Base-by-base conservation (phyloP, 1,140 invertebrate genomes). In the Trissolcus basalis region DNA sequence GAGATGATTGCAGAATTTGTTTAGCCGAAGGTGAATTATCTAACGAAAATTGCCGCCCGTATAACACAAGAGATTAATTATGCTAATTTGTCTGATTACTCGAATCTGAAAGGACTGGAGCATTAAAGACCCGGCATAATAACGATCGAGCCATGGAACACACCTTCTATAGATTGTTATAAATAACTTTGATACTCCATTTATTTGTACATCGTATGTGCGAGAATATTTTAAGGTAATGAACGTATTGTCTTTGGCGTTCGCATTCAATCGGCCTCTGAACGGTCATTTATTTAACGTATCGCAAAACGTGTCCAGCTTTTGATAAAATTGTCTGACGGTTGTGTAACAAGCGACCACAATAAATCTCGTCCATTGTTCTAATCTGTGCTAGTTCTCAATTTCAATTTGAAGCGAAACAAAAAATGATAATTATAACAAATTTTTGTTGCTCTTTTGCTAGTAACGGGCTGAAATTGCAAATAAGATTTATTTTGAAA, bases 171-270 rank as follows among this genome's bases (percentile, higher is more conserved):
- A 43, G 16, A n/a, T 64, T 64, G 51, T 55, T 55, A 64, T 64
- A 64, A 64, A 64, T 64, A 55, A 54, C 50, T 19, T 48, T 12
- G 49, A 63, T 63, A 63, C 49, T 39, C 33, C 15, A 16, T 60
- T 49, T 45, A 49, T 60, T 61, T 15, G 36, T 61, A 32, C 44
- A 36, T 61, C 36, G 16, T 15, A n/a, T 10, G 50, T 10, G 33
- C 19, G 19, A 27, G 43, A 41, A 54, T 39, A 64, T 64, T 54
- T 64, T 36, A 10, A 39, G 14, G 49, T 64, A 64, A 55, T 64
- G 60, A 55, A 55, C 60, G 60, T 44, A 64, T 64, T 64, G 60
- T 64, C 60, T 64, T 48, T 44, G 50, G 32, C 53, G 45, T 55
- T 49, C 19, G 19, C 61, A 36, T 41, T 65, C 61, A 65, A 48